A percentile compares a stretch with the other conserved stretches of the same genome.
phyloP scores from a whole-genome alignment of 2,888 invertebrate species.

The Malthinus seriepunctatus region DNA sequence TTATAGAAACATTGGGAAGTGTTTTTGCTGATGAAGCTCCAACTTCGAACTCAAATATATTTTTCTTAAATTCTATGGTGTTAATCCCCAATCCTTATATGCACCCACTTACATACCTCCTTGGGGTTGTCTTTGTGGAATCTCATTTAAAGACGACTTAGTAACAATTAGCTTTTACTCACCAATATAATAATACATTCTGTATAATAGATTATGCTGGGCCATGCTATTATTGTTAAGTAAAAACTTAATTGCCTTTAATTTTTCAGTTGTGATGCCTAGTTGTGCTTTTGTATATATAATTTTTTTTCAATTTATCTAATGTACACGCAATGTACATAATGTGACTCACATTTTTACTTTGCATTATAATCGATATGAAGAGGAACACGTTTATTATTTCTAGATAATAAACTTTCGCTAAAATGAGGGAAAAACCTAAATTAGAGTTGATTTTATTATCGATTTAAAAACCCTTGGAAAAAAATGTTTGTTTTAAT shows the following conservation, averaged over 20 bases:
- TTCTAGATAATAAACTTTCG: neutral
- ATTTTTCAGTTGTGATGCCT: neutral
- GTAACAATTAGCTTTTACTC: slow-evolving; percentile 1
- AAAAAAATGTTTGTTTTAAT: no score
- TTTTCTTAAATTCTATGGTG: no score
- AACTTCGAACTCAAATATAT: no score
- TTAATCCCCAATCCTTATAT: no score
- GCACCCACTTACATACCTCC: no score
- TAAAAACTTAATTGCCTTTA: slow-evolving; percentile 3
- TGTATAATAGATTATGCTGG: neutral
- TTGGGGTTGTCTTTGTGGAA: neutral
- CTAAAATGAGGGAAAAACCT: no score
- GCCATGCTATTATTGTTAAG: neutral
- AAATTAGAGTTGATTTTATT: no score
- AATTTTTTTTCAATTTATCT: slow-evolving; percentile 1
- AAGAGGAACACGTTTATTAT: neutral
- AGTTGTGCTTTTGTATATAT: neutral
- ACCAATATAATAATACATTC: neutral
- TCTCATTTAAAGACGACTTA: neutral
- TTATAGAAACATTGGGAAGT: no score
- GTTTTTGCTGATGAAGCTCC: no score
- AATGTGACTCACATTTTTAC: neutral
- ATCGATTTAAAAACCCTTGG: no score
- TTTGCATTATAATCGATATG: neutral
- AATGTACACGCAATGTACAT: neutral